These are phyloP conservation scores for Bufotes viridis DNA, from an alignment of 2,797 vertebrate genomes.

Conservation along the genomic window DNA sequence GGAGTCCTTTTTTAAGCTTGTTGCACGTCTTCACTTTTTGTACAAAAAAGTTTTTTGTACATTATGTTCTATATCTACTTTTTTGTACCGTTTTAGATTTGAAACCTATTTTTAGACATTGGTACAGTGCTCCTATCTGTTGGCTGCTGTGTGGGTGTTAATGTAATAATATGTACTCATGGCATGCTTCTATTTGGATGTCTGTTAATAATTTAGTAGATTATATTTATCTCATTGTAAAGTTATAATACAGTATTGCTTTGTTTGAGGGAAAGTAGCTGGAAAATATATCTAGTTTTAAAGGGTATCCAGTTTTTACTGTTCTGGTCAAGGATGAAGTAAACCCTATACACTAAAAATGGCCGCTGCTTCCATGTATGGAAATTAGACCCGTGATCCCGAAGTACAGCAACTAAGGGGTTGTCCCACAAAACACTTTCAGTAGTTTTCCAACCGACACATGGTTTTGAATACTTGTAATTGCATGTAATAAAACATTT, in stretches of 20 bases:
- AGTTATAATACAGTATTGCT: not conserved
- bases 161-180: not conserved
- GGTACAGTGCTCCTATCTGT: not conserved
- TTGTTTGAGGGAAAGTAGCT: not conserved
- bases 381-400: too few species aligned
- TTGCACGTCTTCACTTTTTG: not conserved
- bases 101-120: not conserved
- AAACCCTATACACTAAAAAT: too few species aligned
- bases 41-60: not conserved
- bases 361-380: too few species aligned
- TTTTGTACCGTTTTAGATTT: constrained; percentile 2
- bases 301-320: not conserved
- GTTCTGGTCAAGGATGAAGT: too few species aligned
- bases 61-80: constrained; percentile 9
- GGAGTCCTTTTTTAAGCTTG: not conserved
- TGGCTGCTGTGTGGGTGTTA: not conserved
- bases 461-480: too few species aligned
- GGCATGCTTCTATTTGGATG: not conserved
- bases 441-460: too few species aligned
- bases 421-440: too few species aligned
- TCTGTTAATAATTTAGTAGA: not conserved
- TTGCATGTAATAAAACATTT: too few species aligned
- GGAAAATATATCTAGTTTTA: not conserved
- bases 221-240: not conserved
- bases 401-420: too few species aligned